A percentile compares a stretch with the other conserved stretches of the same genome.
Conservation (phyloP, 2,113 vertebrate genomes). For the Pteronura brasiliensis region DNA sequence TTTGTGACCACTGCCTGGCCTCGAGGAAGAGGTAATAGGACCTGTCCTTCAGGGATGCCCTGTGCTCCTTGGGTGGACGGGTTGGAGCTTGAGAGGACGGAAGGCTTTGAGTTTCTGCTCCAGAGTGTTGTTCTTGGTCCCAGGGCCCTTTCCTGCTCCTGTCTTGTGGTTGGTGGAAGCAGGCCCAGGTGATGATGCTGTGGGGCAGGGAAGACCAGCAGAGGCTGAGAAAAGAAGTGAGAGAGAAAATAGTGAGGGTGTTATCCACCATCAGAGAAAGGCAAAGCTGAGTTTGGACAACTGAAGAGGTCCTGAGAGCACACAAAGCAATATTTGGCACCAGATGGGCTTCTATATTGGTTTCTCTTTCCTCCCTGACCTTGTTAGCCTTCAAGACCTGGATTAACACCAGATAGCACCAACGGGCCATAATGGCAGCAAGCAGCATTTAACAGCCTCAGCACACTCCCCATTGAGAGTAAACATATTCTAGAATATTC, state of each 20-base stretch:
- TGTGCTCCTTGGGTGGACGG: accelerated
- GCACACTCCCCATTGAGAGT: not conserved
- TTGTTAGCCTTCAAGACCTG: not conserved
- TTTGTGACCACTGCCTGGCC: not conserved
- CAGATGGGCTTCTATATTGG: not conserved
- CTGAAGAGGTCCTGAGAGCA: not conserved
- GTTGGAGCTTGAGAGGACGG: not conserved
- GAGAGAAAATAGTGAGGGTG: too few species aligned
- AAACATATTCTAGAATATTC: not conserved
- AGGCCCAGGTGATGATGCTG: not conserved
- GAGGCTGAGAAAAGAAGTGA: not conserved
- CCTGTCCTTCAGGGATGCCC: not conserved
- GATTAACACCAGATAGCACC: not conserved
- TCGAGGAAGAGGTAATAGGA: not conserved
- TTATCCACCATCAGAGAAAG: not conserved
- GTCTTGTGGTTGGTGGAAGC: not conserved
- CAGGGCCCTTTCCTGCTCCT: not conserved
- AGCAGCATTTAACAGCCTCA: not conserved
- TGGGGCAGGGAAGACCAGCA: not conserved
- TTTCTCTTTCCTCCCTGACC: not conserved
- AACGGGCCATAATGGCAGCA: not conserved
- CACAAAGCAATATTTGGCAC: not conserved
- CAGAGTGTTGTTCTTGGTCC: not conserved
- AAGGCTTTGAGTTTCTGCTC: not conserved
- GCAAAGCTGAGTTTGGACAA: not conserved